Percentiles rank a stretch among this genome's conserved stretches.
These are phyloP conservation scores for Megalonaias nervosa DNA, from an alignment of 1,140 invertebrate species.

Conservation along the genomic window DNA sequence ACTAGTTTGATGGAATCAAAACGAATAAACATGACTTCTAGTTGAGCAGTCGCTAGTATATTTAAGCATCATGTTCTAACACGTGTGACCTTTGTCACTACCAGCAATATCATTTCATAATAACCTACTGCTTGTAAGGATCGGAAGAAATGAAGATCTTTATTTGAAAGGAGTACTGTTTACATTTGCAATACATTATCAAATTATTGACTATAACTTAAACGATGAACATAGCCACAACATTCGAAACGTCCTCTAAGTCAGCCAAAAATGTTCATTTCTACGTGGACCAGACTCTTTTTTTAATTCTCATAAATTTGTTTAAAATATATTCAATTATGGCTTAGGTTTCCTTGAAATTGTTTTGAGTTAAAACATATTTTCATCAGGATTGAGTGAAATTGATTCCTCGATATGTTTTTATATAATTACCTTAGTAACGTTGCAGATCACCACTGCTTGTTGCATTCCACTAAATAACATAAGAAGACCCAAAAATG, in stretches of 20 bases:
- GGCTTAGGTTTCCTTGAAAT: not conserved
- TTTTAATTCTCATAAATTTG: not conserved
- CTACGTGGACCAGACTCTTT: not conserved
- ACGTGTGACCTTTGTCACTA: too few relatives aligned
- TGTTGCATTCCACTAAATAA: constrained; percentile 55
- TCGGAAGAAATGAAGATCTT: too few relatives aligned
- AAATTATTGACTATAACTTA: too few relatives aligned
- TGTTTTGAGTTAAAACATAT: not conserved
- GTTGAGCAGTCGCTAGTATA: too few relatives aligned
- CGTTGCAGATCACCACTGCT: constrained; percentile 49
- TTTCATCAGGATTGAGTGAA: not conserved
- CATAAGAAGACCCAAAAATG: constrained; percentile 45
- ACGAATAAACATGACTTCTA: too few relatives aligned
- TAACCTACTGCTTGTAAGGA: too few relatives aligned
- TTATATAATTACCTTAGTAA: constrained; percentile 48
- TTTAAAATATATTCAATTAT: not conserved
- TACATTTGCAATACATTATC: too few relatives aligned
- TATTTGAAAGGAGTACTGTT: too few relatives aligned
- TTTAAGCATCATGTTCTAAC: too few relatives aligned
- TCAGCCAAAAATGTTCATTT: not conserved
- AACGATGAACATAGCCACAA: not conserved
- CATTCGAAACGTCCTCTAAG: not conserved
- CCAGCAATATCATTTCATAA: too few relatives aligned
- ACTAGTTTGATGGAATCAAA: too few relatives aligned
- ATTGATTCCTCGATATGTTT: not conserved